phyloP scores from a whole-genome alignment of 2,113 vertebrate species.

The Mus pahari region DNA sequence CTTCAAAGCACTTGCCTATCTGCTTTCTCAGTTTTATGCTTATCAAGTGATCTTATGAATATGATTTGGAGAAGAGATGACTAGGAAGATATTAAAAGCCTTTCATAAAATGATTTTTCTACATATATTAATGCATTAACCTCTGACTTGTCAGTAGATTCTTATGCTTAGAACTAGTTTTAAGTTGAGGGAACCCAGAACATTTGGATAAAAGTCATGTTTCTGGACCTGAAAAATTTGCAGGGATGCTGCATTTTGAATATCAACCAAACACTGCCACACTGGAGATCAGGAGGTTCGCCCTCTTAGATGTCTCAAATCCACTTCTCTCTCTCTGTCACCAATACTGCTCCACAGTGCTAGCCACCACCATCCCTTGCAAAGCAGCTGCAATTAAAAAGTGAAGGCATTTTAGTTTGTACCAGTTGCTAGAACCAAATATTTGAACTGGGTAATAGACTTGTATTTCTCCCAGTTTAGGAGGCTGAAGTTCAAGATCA shows the following conservation, averaged over 20 bases:
- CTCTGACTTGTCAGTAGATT: not conserved
- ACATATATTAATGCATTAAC: not conserved
- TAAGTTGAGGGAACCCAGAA: not conserved
- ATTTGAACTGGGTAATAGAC: not conserved
- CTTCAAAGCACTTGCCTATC: not conserved
- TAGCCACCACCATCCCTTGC: not conserved
- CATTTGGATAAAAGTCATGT: not conserved
- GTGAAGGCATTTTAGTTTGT: not conserved
- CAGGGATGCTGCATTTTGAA: not conserved
- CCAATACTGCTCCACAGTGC: not conserved
- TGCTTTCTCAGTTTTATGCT: not conserved
- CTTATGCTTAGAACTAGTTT: not conserved
- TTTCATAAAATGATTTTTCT: not conserved
- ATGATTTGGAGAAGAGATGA: not conserved
- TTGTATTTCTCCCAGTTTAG: not conserved
- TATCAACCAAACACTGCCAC: not conserved
- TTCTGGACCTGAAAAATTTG: constrained; percentile 16
- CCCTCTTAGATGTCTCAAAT: not conserved
- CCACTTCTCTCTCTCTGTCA: not conserved
- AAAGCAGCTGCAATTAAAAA: not conserved
- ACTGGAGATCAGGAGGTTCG: not conserved
- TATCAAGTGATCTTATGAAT: not conserved
- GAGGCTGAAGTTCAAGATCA: not conserved
- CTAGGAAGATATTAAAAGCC: not conserved
- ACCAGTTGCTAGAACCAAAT: not conserved